Base-by-base conservation (phyloP, 1,140 invertebrate species). In the Drosophila funebris region DNA sequence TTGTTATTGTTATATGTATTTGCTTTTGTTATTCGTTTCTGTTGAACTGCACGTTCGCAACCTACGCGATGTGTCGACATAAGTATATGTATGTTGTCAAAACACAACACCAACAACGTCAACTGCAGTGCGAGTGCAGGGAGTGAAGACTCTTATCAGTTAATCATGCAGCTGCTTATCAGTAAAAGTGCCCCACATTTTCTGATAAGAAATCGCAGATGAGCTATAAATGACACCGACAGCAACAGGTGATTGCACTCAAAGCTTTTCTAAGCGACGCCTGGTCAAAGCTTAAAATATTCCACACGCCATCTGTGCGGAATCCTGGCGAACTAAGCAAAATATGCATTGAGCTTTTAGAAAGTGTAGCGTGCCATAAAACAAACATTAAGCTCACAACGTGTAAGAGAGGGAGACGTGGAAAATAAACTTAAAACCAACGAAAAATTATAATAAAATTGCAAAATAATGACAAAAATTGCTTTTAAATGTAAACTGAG, bases 241-340 rank as follows among this genome's bases (percentile, higher is more conserved):
- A 8, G 73, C 78, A 81, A 85, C 82, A 87, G 56, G 82, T 85
- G 18, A 48, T 13, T 13, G 31, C 24, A 36, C 52, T 20, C 20
- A 9, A 54, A 79, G 81, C 78, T 72, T 52, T 60, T 43, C 74
- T 83, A 71, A 82, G 44, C 60, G 31, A 6, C 13, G 44, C 54
- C 39, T 44, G 11, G 14, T 11, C 18, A 54, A 80, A 80, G 76
- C 68, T 85, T 27, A 20, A 16, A 27, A 36, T 1, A 11, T 27
- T 31, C 7, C 22, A 9, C 52, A 50, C 81, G 81, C 82, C 81
- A 70, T 75, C 81, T 85, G 43, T 31, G 4, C 24, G 13, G 50
- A 82, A 60, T 78, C 76, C 66, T 20, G 13, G 36, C 22, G 60
- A 62, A 48, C 58, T 43, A 64, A 62, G n/a, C 46, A 1, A 18